Conservation (phyloP, 2,113 vertebrate species). For the Psophia crepitans region DNA sequence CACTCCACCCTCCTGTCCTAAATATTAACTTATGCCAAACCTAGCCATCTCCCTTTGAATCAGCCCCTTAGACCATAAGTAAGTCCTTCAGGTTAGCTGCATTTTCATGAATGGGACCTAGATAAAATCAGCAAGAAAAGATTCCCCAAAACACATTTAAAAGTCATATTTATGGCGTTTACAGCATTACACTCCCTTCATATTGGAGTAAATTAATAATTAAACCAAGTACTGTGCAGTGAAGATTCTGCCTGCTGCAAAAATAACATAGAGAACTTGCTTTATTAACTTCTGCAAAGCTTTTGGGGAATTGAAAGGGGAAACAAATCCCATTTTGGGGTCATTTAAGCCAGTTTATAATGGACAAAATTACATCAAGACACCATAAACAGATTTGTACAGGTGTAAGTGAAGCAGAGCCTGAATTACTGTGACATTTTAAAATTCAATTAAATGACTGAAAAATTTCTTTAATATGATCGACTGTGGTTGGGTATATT, state of each 20-base stretch:
- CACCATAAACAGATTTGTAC: conserved; percentile 33
- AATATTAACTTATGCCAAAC: neutral
- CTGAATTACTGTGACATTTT: neutral
- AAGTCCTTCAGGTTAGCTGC: neutral
- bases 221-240: neutral
- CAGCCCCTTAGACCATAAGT: neutral
- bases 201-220: neutral
- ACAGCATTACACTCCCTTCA: neutral
- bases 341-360: conserved; percentile 22
- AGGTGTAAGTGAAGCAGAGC: conserved; percentile 42
- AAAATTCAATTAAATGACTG: conserved; percentile 47
- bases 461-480: conserved; percentile 33
- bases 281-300: conserved; percentile 19
- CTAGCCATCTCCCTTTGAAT: neutral
- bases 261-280: neutral
- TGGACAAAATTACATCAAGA: conserved; percentile 19
- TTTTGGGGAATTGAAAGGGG: neutral
- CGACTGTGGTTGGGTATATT: neutral
- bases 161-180: neutral
- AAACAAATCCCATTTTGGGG: neutral
- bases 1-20: neutral
- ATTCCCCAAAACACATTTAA: neutral
- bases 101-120: neutral
- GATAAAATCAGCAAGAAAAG: neutral
- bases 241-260: neutral